phyloP scores from a whole-genome alignment of 1,140 invertebrate species.

The Trialeurodes vaporariorum region DNA sequence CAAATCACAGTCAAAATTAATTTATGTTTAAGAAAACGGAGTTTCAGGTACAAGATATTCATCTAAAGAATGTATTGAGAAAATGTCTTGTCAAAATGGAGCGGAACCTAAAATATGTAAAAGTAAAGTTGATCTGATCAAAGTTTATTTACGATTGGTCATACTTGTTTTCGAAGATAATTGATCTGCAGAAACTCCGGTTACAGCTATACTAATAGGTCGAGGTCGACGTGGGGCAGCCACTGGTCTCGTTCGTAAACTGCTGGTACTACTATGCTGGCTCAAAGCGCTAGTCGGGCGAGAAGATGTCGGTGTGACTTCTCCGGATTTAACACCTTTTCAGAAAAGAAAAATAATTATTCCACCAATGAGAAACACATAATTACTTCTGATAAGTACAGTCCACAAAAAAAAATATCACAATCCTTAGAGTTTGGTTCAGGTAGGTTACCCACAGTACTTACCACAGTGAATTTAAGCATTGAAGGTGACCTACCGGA shows the following conservation, averaged over 20 bases:
- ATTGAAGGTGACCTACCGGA: too few species aligned
- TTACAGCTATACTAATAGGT: slow-evolving; percentile 74
- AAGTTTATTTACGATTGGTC: neutral
- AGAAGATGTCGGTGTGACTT: slow-evolving; percentile 45
- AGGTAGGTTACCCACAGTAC: too few species aligned
- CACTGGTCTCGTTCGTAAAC: slow-evolving; percentile 35
- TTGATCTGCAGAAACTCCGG: slow-evolving; percentile 51
- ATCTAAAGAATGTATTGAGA: neutral
- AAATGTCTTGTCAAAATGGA: neutral
- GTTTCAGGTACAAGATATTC: too few species aligned
- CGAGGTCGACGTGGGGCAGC: slow-evolving; percentile 52
- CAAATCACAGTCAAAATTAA: too few species aligned
- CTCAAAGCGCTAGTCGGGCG: slow-evolving; percentile 70
- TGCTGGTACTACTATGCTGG: slow-evolving; percentile 47
- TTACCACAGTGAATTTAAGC: too few species aligned
- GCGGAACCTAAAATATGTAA: neutral
- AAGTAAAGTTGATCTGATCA: neutral
- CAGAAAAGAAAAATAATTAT: slow-evolving; percentile 12
- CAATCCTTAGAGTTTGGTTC: too few species aligned
- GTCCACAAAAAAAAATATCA: too few species aligned
- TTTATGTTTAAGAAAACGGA: too few species aligned
- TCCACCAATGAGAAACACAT: too few species aligned
- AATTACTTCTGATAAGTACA: too few species aligned
- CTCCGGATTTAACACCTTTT: slow-evolving; percentile 50
- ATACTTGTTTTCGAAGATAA: slow-evolving; percentile 9